Percentiles rank a stretch among this genome's conserved stretches.
phyloP scores from a whole-genome alignment of 2,797 vertebrate genomes.

The Thamnophis elegans region DNA sequence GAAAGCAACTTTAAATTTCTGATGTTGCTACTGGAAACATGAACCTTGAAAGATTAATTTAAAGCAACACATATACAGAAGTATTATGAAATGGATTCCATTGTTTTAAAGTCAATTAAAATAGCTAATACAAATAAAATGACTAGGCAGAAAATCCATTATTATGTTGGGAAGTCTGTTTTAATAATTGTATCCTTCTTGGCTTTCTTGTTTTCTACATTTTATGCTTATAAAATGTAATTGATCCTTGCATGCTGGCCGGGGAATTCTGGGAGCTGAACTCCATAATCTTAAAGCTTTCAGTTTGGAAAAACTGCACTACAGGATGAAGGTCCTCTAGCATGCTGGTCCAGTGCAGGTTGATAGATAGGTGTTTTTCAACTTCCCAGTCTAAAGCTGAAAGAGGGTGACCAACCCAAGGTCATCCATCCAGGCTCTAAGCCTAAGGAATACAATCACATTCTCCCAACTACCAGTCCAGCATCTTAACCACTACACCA shows the following conservation, averaged over 20 bases:
- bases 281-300: neutral
- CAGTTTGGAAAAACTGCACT: neutral
- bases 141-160: no score
- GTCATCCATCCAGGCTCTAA: neutral
- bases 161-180: neutral
- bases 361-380: neutral
- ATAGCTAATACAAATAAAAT: neutral
- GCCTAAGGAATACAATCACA: neutral
- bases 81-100: neutral
- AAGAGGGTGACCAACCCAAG: neutral
- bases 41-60: neutral
- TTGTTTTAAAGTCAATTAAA: neutral
- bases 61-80: neutral
- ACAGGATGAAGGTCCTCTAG: neutral
- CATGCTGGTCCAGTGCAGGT: neutral
- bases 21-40: neutral
- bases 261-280: neutral
- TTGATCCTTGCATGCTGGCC: neutral
- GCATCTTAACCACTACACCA: neutral
- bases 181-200: neutral
- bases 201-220: neutral
- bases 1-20: neutral
- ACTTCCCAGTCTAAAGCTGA: neutral
- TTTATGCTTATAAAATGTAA: neutral
- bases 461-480: neutral